These are phyloP conservation scores for Idaea dimidiata DNA, from an alignment of 2,888 invertebrate species.

Conservation along the genomic window DNA sequence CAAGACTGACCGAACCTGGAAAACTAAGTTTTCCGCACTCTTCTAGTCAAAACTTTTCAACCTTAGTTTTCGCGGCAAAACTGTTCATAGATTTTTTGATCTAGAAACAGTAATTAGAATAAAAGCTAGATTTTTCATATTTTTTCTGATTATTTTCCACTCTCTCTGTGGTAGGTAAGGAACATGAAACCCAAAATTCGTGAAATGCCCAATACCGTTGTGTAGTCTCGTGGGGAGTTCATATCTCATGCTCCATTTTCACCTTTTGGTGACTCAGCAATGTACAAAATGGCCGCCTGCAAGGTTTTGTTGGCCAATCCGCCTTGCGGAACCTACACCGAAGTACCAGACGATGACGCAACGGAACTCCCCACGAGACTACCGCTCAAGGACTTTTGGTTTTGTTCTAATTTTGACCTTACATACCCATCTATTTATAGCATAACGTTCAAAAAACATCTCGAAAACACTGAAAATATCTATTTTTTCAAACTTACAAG, in stretches of 20 bases:
- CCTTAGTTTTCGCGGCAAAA: constrained; percentile 52
- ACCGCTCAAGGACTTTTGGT: constrained; percentile 78
- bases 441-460: constrained; percentile 15
- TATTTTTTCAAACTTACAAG: background rate
- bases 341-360: constrained; percentile 61
- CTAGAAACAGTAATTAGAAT: constrained; percentile 20
- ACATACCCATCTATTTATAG: constrained; percentile 43
- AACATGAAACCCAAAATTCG: constrained; percentile 79
- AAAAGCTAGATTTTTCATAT: constrained; percentile 33
- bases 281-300: constrained; percentile 84
- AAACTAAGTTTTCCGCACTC: constrained; percentile 52
- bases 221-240: constrained; percentile 82
- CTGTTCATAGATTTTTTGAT: constrained; percentile 13
- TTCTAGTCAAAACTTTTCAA: constrained; percentile 51
- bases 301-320: constrained; percentile 76
- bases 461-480: constrained; percentile 7
- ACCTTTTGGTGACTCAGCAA: constrained; percentile 83
- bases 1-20: constrained; percentile 38
- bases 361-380: constrained; percentile 76
- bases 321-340: constrained; percentile 44
- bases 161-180: constrained; percentile 52
- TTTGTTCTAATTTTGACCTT: constrained; percentile 56
- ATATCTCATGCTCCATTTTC: constrained; percentile 82
- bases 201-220: constrained; percentile 82
- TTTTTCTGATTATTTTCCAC: constrained; percentile 50